Base-by-base conservation (phyloP, 1,140 invertebrate genomes). In the Zaprionus davidi region DNA sequence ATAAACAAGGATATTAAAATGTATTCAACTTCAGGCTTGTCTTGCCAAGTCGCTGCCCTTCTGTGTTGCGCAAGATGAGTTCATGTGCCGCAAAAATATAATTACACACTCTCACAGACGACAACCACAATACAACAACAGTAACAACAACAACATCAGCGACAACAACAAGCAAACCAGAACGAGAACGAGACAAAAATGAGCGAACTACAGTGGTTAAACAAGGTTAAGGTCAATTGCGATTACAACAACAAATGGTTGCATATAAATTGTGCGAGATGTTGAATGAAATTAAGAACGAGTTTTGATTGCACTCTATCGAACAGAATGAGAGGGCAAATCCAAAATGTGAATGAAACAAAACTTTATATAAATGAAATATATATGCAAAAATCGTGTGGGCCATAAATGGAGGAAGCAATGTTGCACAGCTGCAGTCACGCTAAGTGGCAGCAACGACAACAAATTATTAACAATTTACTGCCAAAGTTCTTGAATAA, bases 151-250 rank as follows among this genome's bases (percentile, higher is more conserved):
- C 41, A 53, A 36, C 46, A 63, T 26, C 24, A 26, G 67, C 49
- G 49, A 51, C 67, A 63, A 71, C 71, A 66, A 56, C 60, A 65
- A 65, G 59, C 17, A 79, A 79, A 71, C 46, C 62, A 74, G 63
- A 84, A 70, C 68, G 55, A 66, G 28, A 63, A 28, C 55, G 60
- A 46, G 17, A 67, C 15, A 59, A 63, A 56, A 53, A 55, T 62
- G 53, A 77, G 57, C 58, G 49, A 49, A 65, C 24, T 56, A 17
- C 26, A 20, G 63, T 51, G 72, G 69, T 64, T 58, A 72, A 90
- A 90, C 85, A 90, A 90, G 85, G 85, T 90, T 90, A 90, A 90
- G 85, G 85, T 90, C 81, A 88, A 75, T 88, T 90, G 67, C 79
- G 81, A 77, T 49, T 53, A 76, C 64, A 71, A 56, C 74, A 75